Percentiles rank a stretch among this genome's conserved stretches.
phyloP scores from a whole-genome alignment of 2,113 vertebrate species.

The Catharus minimus region DNA sequence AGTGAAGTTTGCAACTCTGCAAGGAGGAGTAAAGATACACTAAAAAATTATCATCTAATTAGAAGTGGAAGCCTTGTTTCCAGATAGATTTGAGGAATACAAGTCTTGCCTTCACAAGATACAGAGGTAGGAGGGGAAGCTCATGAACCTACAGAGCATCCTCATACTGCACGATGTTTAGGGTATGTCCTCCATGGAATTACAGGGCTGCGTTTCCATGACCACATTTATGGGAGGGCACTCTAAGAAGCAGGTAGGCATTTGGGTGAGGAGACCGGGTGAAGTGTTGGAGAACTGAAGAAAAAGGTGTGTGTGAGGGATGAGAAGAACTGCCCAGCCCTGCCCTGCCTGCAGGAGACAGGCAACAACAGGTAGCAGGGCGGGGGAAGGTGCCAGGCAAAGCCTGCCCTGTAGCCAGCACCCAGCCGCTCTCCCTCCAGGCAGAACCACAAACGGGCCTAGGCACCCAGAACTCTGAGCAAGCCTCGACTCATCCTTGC shows the following conservation, averaged over 20 bases:
- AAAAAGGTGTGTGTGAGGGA: background rate
- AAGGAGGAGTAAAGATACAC: background rate
- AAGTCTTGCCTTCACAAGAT: background rate
- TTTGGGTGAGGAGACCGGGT: background rate
- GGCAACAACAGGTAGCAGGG: background rate
- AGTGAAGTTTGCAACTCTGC: background rate
- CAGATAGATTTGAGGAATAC: background rate
- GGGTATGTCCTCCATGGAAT: background rate
- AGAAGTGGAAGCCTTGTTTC: background rate
- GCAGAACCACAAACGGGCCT: background rate
- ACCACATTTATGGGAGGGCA: fast-evolving
- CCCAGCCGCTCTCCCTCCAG: background rate
- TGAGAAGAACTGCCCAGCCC: background rate
- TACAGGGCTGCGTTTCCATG: fast-evolving
- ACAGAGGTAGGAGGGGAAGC: background rate
- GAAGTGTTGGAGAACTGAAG: background rate
- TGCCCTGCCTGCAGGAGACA: background rate
- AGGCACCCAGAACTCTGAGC: background rate
- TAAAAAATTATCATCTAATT: background rate
- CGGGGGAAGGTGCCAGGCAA: background rate
- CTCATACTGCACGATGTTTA: fast-evolving
- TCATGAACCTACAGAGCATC: fast-evolving
- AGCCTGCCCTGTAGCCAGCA: background rate
- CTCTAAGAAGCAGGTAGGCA: background rate
- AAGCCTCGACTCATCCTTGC: background rate